Conservation (phyloP, 2,888 invertebrate genomes). For the Spilosoma lubricipeda region DNA sequence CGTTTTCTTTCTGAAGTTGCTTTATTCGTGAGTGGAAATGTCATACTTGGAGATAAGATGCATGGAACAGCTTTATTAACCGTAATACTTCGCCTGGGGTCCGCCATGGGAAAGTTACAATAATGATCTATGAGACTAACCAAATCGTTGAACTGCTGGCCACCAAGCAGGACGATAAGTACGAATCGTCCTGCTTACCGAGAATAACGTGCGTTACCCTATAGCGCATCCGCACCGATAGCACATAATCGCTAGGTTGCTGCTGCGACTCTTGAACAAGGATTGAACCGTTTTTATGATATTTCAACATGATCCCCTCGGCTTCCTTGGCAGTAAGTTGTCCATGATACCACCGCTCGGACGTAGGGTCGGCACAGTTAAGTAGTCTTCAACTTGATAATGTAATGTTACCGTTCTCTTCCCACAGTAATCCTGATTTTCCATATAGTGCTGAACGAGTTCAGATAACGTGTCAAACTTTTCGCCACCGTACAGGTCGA, state of each 20-base stretch:
- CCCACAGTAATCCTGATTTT: no score
- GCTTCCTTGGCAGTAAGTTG: constrained; percentile 97
- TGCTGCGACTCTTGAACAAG: constrained; percentile 98
- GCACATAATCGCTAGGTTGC: constrained; percentile 98
- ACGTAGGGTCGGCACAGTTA: constrained; percentile 98
- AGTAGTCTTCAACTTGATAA: constrained; percentile 95
- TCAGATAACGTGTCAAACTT: constrained; percentile 99
- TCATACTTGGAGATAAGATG: constrained; percentile 93
- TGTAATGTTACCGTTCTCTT: constrained; percentile 98
- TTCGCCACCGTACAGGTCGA: constrained; percentile 98
- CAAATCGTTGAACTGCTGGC: constrained; percentile 95
- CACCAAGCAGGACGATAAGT: constrained; percentile 99
- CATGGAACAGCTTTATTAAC: constrained; percentile 97
- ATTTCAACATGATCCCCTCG: constrained; percentile 95
- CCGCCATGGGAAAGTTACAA: constrained; percentile 98
- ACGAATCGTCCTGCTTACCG: constrained; percentile 95
- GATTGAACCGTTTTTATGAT: constrained; percentile 98
- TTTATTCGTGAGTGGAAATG: constrained; percentile 95
- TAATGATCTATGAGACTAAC: constrained; percentile 98
- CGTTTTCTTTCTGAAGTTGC: constrained; percentile 87
- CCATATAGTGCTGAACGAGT: constrained; percentile 96
- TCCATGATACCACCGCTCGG: constrained; percentile 99
- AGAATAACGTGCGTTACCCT: constrained; percentile 99
- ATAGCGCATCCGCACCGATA: constrained; percentile 97
- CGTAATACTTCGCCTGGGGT: constrained; percentile 98